Evolutionary conservation across 2,888 invertebrate genomes (phyloP).

Genomic region (Lucinisca nassula): DNA sequence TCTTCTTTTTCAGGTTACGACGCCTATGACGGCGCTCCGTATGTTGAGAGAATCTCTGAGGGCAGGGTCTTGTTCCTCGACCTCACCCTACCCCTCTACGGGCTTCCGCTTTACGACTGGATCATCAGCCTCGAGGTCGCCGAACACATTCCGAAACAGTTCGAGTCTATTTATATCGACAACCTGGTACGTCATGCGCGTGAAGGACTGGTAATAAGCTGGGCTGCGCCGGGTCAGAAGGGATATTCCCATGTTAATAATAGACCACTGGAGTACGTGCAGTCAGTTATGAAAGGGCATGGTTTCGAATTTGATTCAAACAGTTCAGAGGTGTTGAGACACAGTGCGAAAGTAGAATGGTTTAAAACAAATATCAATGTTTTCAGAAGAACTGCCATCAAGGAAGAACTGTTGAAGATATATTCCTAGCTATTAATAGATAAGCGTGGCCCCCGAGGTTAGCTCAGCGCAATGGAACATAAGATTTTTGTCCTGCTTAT

Average conservation of each 20-base stretch:
- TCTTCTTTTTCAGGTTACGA: neutral
- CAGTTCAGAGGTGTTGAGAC: neutral
- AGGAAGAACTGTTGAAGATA: neutral
- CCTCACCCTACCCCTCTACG: conserved; percentile 63
- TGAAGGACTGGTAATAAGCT: conserved; percentile 58
- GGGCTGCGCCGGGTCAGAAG: conserved; percentile 56
- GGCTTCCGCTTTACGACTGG: conserved; percentile 57
- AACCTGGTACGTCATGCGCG: conserved; percentile 63
- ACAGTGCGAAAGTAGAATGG: neutral
- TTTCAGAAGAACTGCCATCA: neutral
- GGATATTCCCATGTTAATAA: conserved; percentile 45
- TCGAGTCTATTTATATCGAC: conserved; percentile 55
- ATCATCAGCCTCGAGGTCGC: conserved; percentile 64
- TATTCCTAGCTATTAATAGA: neutral
- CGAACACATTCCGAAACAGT: conserved; percentile 59
- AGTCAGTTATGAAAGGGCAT: neutral
- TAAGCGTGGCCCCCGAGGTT: neutral
- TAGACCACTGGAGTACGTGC: conserved; percentile 13
- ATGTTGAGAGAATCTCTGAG: conserved; percentile 25
- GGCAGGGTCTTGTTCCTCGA: conserved; percentile 58
- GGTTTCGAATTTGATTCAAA: conserved; percentile 22
- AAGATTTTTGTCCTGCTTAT: no score
- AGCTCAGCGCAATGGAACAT: no score
- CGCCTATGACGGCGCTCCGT: neutral
- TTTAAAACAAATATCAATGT: conserved; percentile 33